Conservation (phyloP, 2,797 vertebrate species). For the Falco biarmicus region DNA sequence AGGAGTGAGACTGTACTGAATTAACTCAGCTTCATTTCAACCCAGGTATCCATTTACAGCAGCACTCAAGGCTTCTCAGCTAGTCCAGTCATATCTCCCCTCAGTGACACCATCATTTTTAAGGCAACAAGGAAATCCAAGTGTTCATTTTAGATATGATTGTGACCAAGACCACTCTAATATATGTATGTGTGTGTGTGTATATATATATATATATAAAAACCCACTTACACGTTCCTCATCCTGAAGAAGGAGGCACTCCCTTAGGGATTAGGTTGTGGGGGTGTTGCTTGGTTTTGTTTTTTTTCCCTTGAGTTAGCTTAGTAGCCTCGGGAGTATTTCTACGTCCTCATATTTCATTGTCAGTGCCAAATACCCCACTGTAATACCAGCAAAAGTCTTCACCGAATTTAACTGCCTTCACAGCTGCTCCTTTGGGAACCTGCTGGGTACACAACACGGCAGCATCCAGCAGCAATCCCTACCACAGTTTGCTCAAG, state of each 20-base stretch:
- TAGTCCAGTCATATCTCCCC: background rate
- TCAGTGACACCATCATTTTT: background rate
- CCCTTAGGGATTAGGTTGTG: background rate
- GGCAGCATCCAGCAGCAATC: background rate
- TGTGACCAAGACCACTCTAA: background rate
- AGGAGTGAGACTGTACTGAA: background rate
- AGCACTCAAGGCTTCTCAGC: background rate
- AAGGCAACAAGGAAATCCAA: background rate
- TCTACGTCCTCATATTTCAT: constrained; percentile 9
- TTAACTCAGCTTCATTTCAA: background rate
- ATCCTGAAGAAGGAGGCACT: background rate
- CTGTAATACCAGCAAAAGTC: background rate
- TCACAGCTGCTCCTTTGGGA: constrained; percentile 21
- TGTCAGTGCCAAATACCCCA: background rate
- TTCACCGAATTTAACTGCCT: background rate
- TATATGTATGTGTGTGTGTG: background rate
- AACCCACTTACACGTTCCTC: background rate
- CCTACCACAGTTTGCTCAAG: background rate
- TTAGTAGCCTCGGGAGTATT: background rate
- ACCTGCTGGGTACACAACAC: background rate
- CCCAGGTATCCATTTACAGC: background rate
- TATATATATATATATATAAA: background rate
- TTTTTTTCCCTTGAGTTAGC: background rate
- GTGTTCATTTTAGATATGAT: background rate
- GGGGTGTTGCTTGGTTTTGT: background rate